Evolutionary conservation across 1,140 invertebrate genomes (phyloP).

Genomic region (Frieseomelitta varia): DNA sequence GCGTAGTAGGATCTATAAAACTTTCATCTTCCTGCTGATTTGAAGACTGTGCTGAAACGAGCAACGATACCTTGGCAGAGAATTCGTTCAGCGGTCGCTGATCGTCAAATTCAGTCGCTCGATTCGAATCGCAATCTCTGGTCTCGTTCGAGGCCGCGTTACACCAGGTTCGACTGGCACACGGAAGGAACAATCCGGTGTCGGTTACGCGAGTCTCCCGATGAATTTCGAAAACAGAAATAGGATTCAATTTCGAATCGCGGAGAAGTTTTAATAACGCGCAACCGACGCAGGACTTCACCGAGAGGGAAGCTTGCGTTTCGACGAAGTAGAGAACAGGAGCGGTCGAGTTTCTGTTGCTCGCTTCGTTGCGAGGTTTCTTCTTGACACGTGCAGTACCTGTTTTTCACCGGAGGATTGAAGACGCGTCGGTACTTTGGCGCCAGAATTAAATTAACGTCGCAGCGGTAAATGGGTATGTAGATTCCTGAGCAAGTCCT

Average conservation of each 20-base stretch:
- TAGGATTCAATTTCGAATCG: slow-evolving; percentile 5
- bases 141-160: neutral
- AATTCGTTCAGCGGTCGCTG: neutral
- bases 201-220: neutral
- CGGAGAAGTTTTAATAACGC: slow-evolving; percentile 29
- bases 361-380: neutral
- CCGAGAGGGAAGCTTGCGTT: neutral
- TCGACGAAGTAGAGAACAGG: slow-evolving; percentile 12
- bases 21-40: too few relatives aligned
- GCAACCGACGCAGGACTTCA: neutral
- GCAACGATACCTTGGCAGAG: too few relatives aligned
- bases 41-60: too few relatives aligned
- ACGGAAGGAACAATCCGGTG: neutral
- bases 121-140: too few relatives aligned
- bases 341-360: slow-evolving; percentile 10
- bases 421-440: neutral
- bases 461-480: neutral
- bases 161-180: neutral
- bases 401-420: neutral
- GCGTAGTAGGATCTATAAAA: too few relatives aligned
- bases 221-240: slow-evolving; percentile 1
- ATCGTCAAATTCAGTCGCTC: too few relatives aligned
- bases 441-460: neutral
- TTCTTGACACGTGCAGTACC: neutral
- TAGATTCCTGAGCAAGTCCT: too few relatives aligned